A percentile compares a stretch with the other conserved stretches of the same genome.
These are phyloP conservation scores for Sarotherodon lohbergeri DNA, from an alignment of 2,113 vertebrate species.

Conservation along the genomic window DNA sequence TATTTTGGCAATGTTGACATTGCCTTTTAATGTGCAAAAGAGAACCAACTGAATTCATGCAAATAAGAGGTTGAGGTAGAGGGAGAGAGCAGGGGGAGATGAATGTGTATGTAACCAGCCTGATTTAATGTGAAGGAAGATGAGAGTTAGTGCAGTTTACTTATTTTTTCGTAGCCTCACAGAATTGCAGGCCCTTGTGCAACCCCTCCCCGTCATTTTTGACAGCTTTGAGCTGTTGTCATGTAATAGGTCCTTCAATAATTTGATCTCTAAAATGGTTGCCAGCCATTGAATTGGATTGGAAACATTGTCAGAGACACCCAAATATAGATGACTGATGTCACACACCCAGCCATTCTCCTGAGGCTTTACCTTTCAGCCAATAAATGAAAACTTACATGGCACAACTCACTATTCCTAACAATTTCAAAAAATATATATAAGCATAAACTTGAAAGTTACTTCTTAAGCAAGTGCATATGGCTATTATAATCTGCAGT, in stretches of 20 bases:
- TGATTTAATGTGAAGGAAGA: constrained; percentile 53
- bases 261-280: constrained; percentile 45
- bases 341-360: constrained; percentile 45
- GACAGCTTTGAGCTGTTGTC: constrained; percentile 45
- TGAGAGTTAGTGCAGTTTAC: constrained; percentile 57
- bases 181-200: constrained; percentile 49
- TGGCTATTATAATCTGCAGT: constrained; percentile 71
- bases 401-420: constrained; percentile 49
- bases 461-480: constrained; percentile 71
- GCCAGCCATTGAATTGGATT: constrained; percentile 49
- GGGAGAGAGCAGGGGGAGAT: constrained; percentile 43
- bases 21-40: constrained; percentile 67
- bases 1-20: constrained; percentile 62
- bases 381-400: constrained; percentile 52
- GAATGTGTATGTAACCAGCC: constrained; percentile 44
- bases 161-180: constrained; percentile 19
- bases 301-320: constrained; percentile 43
- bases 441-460: constrained; percentile 66
- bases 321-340: constrained; percentile 43
- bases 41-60: constrained; percentile 56
- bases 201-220: constrained; percentile 42
- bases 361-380: constrained; percentile 41
- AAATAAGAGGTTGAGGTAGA: constrained; percentile 65
- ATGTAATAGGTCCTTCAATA: constrained; percentile 60
- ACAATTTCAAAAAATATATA: constrained; percentile 68